A percentile compares a stretch with the other conserved stretches of the same genome.
Evolutionary conservation across 2,888 invertebrate genomes (phyloP).

Genomic region (Aleiodes alternator): DNA sequence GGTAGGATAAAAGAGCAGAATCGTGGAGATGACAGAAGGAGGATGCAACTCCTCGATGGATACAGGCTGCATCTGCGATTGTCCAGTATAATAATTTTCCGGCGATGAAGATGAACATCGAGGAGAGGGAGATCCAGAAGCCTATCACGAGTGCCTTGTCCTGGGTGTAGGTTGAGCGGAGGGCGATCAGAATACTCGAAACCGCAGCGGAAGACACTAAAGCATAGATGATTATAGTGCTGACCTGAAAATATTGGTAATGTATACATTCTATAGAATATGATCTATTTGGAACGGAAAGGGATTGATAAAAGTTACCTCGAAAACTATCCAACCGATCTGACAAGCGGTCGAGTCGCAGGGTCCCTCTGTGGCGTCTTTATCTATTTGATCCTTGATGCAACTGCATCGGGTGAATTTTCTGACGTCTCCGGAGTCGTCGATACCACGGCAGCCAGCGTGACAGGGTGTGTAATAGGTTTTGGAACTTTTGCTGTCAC

Average conservation of each 20-base stretch:
- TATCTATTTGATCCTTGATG: conserved; percentile 61
- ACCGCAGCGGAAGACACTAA: conserved; percentile 75
- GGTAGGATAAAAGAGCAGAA: conserved; percentile 75
- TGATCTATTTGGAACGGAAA: too few species aligned
- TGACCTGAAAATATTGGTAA: conserved; percentile 65
- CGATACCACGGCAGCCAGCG: conserved; percentile 80
- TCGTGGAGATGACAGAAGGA: conserved; percentile 76
- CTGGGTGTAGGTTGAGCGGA: conserved; percentile 78
- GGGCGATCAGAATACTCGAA: conserved; percentile 77
- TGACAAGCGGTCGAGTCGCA: conserved; percentile 77
- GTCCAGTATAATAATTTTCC: conserved; percentile 80
- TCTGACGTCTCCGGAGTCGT: conserved; percentile 74
- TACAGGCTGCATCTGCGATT: conserved; percentile 77
- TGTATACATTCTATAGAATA: too few species aligned
- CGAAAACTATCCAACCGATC: conserved; percentile 76
- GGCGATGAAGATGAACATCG: conserved; percentile 79
- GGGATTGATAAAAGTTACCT: conserved; percentile 57
- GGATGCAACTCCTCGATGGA: conserved; percentile 74
- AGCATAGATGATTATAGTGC: conserved; percentile 73
- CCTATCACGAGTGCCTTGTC: conserved; percentile 81
- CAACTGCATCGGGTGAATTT: conserved; percentile 78
- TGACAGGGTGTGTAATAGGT: conserved; percentile 85
- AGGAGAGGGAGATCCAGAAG: conserved; percentile 77
- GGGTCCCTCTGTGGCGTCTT: conserved; percentile 77
- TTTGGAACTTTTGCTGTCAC: conserved; percentile 77